Conservation (phyloP, 2,888 invertebrate genomes). For the Diarsia brunnea region DNA sequence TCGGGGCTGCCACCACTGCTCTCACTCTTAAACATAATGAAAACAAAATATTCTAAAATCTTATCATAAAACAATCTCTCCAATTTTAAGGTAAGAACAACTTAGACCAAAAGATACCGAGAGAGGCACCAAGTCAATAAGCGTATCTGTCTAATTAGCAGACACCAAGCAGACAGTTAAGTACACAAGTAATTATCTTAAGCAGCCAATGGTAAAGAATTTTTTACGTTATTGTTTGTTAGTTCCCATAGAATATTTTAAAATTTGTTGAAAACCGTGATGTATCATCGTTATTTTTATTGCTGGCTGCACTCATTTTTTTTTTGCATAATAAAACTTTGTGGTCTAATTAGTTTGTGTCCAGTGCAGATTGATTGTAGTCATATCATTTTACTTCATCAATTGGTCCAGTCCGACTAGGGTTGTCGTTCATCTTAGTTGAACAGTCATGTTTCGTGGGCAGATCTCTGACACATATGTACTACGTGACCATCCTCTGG, state of each 20-base stretch:
- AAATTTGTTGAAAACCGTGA: constrained; percentile 13
- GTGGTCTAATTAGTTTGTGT: not conserved
- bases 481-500: not conserved
- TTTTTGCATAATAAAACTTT: constrained; percentile 8
- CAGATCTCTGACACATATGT: not conserved
- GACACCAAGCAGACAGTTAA: constrained; percentile 6
- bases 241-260: constrained; percentile 40
- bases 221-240: constrained; percentile 24
- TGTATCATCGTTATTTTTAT: constrained; percentile 41
- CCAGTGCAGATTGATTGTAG: constrained; percentile 21
- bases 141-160: constrained; percentile 32
- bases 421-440: not conserved
- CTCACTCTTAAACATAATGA: too few species aligned
- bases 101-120: not conserved
- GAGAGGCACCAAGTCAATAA: constrained; percentile 6
- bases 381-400: constrained; percentile 23
- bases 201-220: constrained; percentile 32
- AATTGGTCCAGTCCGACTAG: constrained; percentile 12
- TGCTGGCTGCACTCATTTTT: constrained; percentile 26
- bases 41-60: too few species aligned
- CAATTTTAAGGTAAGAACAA: too few species aligned
- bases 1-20: too few species aligned
- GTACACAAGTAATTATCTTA: constrained; percentile 38
- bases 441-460: not conserved
- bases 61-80: too few species aligned